Percentiles rank a stretch among this genome's conserved stretches.
phyloP scores from a whole-genome alignment of 2,888 invertebrate genomes.

The Lysandra bellargus region DNA sequence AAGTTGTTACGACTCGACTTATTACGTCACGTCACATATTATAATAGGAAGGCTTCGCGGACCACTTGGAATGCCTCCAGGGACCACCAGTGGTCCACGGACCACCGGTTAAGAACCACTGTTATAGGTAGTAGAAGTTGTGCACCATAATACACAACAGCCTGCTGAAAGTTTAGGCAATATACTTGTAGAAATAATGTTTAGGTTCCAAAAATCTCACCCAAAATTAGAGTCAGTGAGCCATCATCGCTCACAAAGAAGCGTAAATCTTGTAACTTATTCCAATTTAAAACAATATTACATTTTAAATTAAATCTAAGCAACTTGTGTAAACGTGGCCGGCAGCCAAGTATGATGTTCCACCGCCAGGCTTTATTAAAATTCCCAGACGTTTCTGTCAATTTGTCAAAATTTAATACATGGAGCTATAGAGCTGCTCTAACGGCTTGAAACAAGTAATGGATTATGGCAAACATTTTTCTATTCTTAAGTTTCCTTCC shows the following conservation, averaged over 20 bases:
- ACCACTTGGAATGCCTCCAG: too few species aligned
- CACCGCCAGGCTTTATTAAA: slow-evolving; percentile 20
- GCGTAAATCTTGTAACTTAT: background rate
- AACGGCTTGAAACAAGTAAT: slow-evolving; percentile 6
- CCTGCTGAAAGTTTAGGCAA: background rate
- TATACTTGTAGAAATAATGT: background rate
- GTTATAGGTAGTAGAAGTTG: background rate
- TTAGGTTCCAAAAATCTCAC: background rate
- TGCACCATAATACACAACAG: background rate
- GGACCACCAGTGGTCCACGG: too few species aligned
- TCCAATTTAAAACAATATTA: slow-evolving; percentile 12
- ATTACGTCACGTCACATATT: too few species aligned
- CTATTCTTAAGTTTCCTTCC: background rate
- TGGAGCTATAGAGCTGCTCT: background rate
- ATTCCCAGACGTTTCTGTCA: slow-evolving; percentile 25
- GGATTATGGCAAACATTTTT: background rate
- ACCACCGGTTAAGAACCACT: too few species aligned
- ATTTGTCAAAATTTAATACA: slow-evolving; percentile 29
- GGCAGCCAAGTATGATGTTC: slow-evolving; percentile 14
- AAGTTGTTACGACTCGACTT: too few species aligned
- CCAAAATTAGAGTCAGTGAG: background rate
- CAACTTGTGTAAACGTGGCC: slow-evolving; percentile 18
- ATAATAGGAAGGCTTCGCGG: too few species aligned
- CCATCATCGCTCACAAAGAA: background rate
- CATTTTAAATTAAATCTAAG: slow-evolving; percentile 10